Conservation (phyloP, 2,113 vertebrate species). For the Gopherus flavomarginatus region DNA sequence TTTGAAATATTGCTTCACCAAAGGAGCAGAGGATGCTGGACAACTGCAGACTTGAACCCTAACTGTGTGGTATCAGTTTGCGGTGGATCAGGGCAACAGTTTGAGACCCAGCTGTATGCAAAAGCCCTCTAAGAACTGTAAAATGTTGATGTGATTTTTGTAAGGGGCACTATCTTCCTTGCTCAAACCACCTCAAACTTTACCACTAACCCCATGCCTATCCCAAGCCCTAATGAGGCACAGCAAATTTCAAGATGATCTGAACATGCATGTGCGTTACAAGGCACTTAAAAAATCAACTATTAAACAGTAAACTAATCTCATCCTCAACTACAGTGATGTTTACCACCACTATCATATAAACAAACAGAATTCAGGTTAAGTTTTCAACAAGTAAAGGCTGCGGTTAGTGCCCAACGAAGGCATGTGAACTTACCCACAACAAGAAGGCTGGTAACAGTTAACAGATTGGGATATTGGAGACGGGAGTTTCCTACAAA, state of each 20-base stretch:
- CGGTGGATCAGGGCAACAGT: background rate
- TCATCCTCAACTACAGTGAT: background rate
- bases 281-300: background rate
- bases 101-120: background rate
- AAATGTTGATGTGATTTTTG: background rate
- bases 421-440: background rate
- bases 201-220: background rate
- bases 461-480: background rate
- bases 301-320: background rate
- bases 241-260: background rate
- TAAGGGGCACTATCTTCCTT: background rate
- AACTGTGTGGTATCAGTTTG: background rate
- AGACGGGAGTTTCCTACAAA: slow-evolving; percentile 4
- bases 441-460: background rate
- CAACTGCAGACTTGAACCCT: background rate
- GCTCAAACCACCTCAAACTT: background rate
- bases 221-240: background rate
- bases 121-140: background rate
- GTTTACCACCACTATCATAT: background rate
- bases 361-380: background rate
- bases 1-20: background rate
- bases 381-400: background rate
- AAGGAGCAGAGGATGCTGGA: background rate
- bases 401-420: background rate
- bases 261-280: background rate